Evolutionary conservation across 2,888 invertebrate genomes (phyloP).

Genomic region (Alcis repandata): DNA sequence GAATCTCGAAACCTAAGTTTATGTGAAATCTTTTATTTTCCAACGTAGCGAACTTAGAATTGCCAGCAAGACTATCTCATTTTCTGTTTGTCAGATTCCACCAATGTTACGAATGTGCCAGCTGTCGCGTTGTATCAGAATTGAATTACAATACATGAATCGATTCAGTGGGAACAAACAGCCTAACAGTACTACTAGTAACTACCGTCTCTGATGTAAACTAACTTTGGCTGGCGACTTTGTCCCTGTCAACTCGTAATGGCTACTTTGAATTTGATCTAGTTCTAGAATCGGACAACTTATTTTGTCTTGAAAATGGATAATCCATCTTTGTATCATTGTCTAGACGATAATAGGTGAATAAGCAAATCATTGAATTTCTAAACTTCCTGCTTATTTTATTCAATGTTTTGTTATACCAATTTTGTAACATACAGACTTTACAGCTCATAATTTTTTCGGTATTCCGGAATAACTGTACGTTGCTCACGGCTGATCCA

Average conservation of each 20-base stretch:
- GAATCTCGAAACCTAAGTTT: neutral
- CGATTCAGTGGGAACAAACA: conserved; percentile 26
- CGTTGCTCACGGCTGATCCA: conserved; percentile 12
- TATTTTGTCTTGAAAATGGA: neutral
- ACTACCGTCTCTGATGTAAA: conserved; percentile 4
- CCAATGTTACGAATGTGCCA: conserved; percentile 17
- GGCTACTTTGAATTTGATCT: conserved; percentile 2
- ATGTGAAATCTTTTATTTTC: neutral
- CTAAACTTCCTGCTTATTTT: neutral
- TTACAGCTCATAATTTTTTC: neutral
- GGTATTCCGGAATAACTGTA: conserved; percentile 14
- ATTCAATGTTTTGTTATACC: neutral
- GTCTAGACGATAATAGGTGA: neutral
- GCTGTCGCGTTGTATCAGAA: conserved; percentile 27
- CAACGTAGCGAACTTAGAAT: neutral
- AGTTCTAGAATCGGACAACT: neutral
- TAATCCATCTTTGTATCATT: neutral
- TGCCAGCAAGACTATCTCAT: neutral
- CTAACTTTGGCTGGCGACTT: conserved; percentile 8
- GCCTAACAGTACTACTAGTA: conserved; percentile 26
- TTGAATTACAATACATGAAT: conserved; percentile 36
- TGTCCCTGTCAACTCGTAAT: conserved; percentile 5
- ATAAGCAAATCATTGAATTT: neutral
- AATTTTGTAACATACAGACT: conserved; percentile 1
- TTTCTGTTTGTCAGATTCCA: conserved; percentile 22